Evolutionary conservation across 2,797 vertebrate genomes (phyloP).

Genomic region (Hydrophis major): DNA sequence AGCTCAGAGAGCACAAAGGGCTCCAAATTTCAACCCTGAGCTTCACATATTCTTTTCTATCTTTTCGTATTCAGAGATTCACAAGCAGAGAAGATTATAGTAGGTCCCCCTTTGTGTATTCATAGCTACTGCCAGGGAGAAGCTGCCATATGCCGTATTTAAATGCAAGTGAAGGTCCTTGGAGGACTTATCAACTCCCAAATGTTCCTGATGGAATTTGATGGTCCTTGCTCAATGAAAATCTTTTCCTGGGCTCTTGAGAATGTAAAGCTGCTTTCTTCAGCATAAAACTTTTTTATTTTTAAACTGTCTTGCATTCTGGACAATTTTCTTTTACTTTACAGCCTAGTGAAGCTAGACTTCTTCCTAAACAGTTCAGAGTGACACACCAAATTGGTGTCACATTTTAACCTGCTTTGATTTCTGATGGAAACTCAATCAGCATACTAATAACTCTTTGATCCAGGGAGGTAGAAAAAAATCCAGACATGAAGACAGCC

Average conservation of each 20-base stretch:
- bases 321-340: constrained; percentile 17
- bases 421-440: constrained; percentile 6
- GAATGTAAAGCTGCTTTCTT: background rate
- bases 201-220: background rate
- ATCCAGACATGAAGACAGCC: constrained; percentile 6
- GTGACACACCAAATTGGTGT: constrained; percentile 8
- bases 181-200: background rate
- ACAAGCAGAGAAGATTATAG: background rate
- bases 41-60: background rate
- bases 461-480: constrained; percentile 13
- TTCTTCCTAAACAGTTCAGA: background rate
- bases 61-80: background rate
- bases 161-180: background rate
- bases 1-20: background rate
- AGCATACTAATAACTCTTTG: constrained; percentile 9
- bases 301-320: background rate
- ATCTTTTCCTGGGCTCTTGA: background rate
- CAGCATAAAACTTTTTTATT: background rate
- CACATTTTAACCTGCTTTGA: constrained; percentile 23
- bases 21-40: background rate
- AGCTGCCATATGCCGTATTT: background rate
- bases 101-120: background rate
- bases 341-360: constrained; percentile 6
- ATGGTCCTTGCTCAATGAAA: background rate
- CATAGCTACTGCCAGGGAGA: background rate